Evolutionary conservation across 2,888 invertebrate species (phyloP), one percentile per base, ranked within the genome.

Genomic region (Tetranychus piercei): DNA sequence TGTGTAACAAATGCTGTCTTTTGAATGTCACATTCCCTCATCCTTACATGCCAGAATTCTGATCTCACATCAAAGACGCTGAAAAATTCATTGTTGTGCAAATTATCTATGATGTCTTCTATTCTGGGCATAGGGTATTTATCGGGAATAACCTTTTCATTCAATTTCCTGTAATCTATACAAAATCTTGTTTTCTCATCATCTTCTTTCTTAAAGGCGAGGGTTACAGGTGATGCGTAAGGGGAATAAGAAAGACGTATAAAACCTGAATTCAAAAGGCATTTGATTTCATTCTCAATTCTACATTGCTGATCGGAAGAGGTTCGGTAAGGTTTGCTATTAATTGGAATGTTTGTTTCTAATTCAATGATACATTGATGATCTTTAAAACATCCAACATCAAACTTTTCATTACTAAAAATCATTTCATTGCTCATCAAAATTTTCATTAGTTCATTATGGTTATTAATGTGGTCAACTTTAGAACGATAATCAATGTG

Each of bases 191-290:
- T 72, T 69, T 65, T 75, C 1, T 1, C 22, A n/a, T 22, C 4
- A 18, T 44, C 73, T 22, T 76, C 71, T 23, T 71, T 74, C 45
- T 76, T 76, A n/a, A 20, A 22, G 1, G 75, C 76, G 0, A 75
- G 15, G 1, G 67, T 44, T 3, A 76, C 73, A 0, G 76, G 76
- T 9, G 8, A 72, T 1, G 74, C 64, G 23, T 67, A 76, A 1
- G 74, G 74, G 1, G 20, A 55, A 3, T 69, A 11, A 8, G 44
- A n/a, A 18, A 1, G 2, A 1, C 74, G 5, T 1, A 74, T 70
- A 3, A 70, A 20, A 1, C 43, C 43, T 8, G n/a, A 9, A 18
- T 1, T 44, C 4, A 70, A 15, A 1, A 74, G 8, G 4, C 1
- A 1, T 20, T 73, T 67, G 20, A 66, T 20, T 73, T 73, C 67